These are phyloP conservation scores for Galerucella calmariensis DNA, from an alignment of 2,888 invertebrate genomes.

Conservation along the genomic window DNA sequence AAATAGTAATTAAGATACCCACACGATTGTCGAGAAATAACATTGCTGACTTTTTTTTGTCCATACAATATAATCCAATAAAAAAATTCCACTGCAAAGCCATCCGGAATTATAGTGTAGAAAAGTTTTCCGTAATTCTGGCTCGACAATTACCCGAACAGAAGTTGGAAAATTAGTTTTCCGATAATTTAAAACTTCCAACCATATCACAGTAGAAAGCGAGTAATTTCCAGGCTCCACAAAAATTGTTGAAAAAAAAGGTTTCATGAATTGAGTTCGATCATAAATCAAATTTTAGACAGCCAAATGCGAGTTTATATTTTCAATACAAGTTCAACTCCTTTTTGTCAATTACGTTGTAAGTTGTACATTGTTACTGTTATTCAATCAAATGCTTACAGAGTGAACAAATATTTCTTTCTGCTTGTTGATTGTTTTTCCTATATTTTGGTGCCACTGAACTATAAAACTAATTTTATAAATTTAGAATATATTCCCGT, in stretches of 20 bases:
- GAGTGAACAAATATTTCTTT: no score
- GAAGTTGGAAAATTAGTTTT: constrained; percentile 21
- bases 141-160: background rate
- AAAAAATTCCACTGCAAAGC: background rate
- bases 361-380: background rate
- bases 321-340: background rate
- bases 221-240: background rate
- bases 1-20: no score
- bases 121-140: background rate
- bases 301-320: background rate
- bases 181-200: background rate
- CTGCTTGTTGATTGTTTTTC: no score
- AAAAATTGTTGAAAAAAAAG: background rate
- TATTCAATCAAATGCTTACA: no score
- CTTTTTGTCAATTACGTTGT: background rate
- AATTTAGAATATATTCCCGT: background rate
- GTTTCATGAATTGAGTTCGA: background rate
- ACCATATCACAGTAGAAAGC: background rate
- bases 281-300: background rate
- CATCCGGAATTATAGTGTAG: constrained; percentile 2
- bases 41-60: background rate
- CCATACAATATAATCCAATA: background rate
- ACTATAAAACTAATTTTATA: background rate
- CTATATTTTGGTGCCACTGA: no score
- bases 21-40: background rate